phyloP scores from a whole-genome alignment of 2,888 invertebrate species.

The Ellobium chinense region DNA sequence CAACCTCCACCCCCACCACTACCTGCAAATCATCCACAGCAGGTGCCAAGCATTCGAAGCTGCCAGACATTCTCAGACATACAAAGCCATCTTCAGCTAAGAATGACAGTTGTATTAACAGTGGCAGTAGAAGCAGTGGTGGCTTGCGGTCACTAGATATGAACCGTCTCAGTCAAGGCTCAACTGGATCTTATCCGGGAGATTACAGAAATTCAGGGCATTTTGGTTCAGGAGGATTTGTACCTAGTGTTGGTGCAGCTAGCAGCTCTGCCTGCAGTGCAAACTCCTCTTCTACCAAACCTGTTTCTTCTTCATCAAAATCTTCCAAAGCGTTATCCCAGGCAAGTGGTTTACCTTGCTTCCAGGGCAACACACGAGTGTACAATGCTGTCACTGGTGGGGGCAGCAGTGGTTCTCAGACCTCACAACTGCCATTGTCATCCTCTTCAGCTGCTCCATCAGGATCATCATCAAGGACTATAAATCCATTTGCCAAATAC shows the following conservation, averaged over 20 bases:
- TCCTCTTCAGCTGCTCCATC: too few relatives aligned
- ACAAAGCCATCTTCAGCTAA: background rate
- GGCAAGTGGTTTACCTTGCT: slow-evolving; percentile 7
- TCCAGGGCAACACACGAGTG: slow-evolving; percentile 26
- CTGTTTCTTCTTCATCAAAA: background rate
- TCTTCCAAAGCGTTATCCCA: background rate
- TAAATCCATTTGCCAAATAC: slow-evolving; percentile 30
- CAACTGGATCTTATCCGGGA: slow-evolving; percentile 5
- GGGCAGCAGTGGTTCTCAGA: background rate
- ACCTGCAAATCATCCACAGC: background rate
- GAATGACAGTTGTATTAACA: background rate
- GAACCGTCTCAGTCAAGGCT: slow-evolving; percentile 10
- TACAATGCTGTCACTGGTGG: too few relatives aligned
- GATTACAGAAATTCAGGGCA: slow-evolving; percentile 38
- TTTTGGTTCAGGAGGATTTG: slow-evolving; percentile 4
- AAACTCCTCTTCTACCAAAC: background rate
- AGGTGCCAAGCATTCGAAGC: too few relatives aligned
- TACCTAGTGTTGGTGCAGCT: background rate
- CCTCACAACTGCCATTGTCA: background rate
- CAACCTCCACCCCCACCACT: background rate
- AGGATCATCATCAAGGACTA: background rate
- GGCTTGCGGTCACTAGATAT: background rate
- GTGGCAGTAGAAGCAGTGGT: background rate
- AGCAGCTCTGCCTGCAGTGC: background rate
- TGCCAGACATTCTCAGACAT: background rate